These are phyloP conservation scores for Sciurus carolinensis DNA, from an alignment of 2,797 vertebrate species.

Conservation along the genomic window DNA sequence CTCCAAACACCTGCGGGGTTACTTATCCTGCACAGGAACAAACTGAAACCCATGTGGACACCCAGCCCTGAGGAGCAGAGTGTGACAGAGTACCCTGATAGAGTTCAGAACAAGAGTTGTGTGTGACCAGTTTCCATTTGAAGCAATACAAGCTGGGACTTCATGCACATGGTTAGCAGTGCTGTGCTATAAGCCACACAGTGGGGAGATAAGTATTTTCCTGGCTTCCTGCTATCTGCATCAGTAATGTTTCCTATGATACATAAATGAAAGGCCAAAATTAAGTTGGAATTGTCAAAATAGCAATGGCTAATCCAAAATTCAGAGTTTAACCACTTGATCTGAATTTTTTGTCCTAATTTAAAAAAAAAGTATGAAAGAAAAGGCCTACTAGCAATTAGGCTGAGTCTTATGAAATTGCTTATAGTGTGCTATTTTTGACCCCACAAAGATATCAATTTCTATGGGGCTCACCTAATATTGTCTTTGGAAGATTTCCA, in stretches of 20 bases:
- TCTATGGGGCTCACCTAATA: background rate
- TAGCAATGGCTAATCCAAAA: background rate
- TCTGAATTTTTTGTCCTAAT: background rate
- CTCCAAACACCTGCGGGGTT: background rate
- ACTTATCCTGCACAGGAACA: background rate
- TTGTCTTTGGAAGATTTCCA: constrained; percentile 5
- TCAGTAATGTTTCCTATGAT: background rate
- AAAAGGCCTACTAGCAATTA: background rate
- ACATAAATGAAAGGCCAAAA: background rate
- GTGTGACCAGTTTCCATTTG: background rate
- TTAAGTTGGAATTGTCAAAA: background rate
- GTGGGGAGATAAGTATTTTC: background rate
- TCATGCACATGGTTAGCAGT: background rate
- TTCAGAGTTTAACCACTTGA: background rate
- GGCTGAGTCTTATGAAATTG: background rate
- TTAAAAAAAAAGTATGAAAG: background rate
- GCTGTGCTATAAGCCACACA: background rate
- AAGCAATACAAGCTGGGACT: background rate
- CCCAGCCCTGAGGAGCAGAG: background rate
- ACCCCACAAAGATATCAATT: background rate
- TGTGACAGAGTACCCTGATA: too few species aligned
- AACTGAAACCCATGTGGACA: background rate
- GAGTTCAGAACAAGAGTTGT: background rate
- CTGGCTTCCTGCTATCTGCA: background rate
- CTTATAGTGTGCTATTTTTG: background rate